Evolutionary conservation across 2,113 vertebrate species (phyloP).

Genomic region (Lamprotornis superbus): DNA sequence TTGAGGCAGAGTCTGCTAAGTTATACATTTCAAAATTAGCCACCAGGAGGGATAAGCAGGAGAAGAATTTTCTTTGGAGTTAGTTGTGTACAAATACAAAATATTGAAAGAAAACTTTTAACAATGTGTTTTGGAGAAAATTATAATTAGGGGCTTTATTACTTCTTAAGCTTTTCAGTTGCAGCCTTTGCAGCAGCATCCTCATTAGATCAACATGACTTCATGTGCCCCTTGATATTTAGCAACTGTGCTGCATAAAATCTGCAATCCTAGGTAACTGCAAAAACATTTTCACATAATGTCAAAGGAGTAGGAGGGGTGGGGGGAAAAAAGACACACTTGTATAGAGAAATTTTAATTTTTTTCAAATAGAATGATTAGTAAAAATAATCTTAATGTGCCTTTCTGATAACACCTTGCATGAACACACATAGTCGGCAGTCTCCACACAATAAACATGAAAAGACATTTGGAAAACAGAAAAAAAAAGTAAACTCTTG

Average conservation of each 20-base stretch:
- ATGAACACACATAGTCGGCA: neutral
- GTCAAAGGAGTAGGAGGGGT: neutral
- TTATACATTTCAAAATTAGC: constrained; percentile 50
- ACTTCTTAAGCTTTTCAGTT: neutral
- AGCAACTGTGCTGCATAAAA: neutral
- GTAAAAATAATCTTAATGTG: neutral
- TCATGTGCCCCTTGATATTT: neutral
- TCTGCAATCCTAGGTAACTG: neutral
- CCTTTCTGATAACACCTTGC: neutral
- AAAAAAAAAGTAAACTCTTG: neutral
- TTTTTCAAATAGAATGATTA: neutral
- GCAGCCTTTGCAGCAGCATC: neutral
- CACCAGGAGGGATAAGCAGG: neutral
- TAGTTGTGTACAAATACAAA: neutral
- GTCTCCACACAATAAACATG: neutral
- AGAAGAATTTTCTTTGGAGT: neutral
- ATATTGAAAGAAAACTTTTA: neutral
- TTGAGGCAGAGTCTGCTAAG: neutral
- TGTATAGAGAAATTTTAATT: neutral
- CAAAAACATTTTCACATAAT: neutral
- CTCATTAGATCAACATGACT: neutral
- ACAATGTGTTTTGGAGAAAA: neutral
- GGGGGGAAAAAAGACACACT: fast-evolving
- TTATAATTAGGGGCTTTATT: neutral
- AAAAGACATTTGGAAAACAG: neutral